phyloP scores from a whole-genome alignment of 2,888 invertebrate species.

The Nomada lathburiana region DNA sequence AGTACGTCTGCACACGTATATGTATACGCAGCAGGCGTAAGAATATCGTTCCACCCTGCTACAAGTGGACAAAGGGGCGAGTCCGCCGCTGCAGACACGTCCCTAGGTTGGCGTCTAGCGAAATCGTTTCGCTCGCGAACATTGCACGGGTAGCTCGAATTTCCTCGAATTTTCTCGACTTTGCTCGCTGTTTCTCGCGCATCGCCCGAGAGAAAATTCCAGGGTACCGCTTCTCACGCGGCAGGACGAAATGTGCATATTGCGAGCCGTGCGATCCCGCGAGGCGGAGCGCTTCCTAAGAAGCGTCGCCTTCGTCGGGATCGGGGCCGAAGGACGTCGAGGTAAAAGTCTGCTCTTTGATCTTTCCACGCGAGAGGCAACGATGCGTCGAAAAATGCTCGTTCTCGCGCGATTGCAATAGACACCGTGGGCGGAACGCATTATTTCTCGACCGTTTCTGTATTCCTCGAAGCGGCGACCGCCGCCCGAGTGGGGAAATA shows the following conservation, averaged over 20 bases:
- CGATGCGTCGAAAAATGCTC: slow-evolving; percentile 31
- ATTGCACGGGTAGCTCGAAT: too few relatives aligned
- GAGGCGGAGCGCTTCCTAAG: not conserved
- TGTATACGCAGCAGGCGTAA: not conserved
- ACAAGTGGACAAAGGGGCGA: too few relatives aligned
- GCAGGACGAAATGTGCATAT: not conserved
- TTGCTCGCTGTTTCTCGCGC: too few relatives aligned
- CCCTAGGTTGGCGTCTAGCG: too few relatives aligned
- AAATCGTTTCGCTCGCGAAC: too few relatives aligned
- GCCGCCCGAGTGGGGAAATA: slow-evolving; percentile 4
- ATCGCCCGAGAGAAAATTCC: too few relatives aligned
- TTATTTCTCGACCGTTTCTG: slow-evolving; percentile 55
- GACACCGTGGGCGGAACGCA: slow-evolving; percentile 60
- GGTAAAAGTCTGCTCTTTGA: slow-evolving; percentile 43
- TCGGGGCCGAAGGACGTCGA: slow-evolving; percentile 45
- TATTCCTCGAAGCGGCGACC: slow-evolving; percentile 57
- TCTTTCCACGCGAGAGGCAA: slow-evolving; percentile 16
- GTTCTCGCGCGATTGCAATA: slow-evolving; percentile 41
- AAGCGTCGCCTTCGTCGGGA: slow-evolving; percentile 23
- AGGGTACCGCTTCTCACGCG: too few relatives aligned
- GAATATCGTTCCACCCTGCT: too few relatives aligned
- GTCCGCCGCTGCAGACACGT: too few relatives aligned
- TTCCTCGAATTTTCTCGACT: too few relatives aligned
- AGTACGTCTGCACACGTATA: not conserved
- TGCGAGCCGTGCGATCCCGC: not conserved